Base-by-base conservation (phyloP, 53 echinoderm and acorn worm species). In the Holothuria leucospilota region DNA sequence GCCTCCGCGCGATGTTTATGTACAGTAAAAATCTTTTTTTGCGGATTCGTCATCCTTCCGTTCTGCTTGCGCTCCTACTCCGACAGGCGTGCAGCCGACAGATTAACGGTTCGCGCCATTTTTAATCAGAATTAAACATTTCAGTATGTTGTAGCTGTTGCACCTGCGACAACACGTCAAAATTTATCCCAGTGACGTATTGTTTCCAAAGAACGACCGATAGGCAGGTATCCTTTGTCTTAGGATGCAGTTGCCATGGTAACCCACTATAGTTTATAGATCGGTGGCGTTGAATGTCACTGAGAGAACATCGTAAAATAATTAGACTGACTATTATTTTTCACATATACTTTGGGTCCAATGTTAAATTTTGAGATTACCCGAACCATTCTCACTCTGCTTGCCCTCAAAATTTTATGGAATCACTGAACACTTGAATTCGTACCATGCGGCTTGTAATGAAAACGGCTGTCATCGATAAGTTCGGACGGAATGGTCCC, bases 61-160 rank as follows among this genome's bases (percentile, higher is more conserved):
- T 74, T 74, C 74, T 74, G 74, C 74, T 16, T 74, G 74, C 52
- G 5, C 46, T 74, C 74, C 3, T 74, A 10, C 74, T 49, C 74
- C 52, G 74, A 74, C 74, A 74, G 74, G 74, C 74, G 74, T 74
- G 27, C 21, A 74, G 25, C 14, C 46, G 74, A 74, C 74, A 74
- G 74, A 74, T 74, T 74, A 51, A 74, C 74, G 74, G 51, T 74
- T 74, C 52, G 51, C 74, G 51, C 74, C 74, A 74, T 25, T 74
- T 38, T 70, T 70, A 70, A 70, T 70, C 70, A 70, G 70, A 70
- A 70, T 46, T 39, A 38, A 39, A 24, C 72, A 39, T 39, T 56
- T 23, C 72, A 56, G 56, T 56, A 56, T 67, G 27, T 30, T 75
- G 75, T 75, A 70, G 8, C 52, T 14, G 75, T 51, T 75, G 75